phyloP scores from a whole-genome alignment of 2,113 vertebrate genomes.

The Archilochus colubris region DNA sequence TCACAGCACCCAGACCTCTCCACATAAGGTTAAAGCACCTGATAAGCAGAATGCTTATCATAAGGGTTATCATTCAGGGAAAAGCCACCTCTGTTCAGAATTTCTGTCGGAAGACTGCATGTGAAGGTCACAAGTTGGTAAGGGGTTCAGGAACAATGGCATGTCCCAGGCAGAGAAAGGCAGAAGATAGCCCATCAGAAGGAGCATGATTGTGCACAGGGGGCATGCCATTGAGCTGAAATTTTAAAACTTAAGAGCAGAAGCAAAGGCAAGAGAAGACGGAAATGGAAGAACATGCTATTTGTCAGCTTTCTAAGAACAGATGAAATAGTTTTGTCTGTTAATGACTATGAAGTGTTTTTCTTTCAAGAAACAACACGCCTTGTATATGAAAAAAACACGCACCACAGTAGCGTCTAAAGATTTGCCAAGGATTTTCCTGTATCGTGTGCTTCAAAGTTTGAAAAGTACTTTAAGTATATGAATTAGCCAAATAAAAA shows the following conservation, averaged over 20 bases:
- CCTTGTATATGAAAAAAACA: not conserved
- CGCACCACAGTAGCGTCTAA: not conserved
- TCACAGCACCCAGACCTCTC: not conserved
- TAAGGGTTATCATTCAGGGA: too few relatives aligned
- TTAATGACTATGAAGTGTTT: not conserved
- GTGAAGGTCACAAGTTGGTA: not conserved
- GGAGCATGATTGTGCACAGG: not conserved
- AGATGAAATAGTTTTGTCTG: too few relatives aligned
- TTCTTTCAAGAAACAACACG: not conserved
- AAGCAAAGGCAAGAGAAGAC: too few relatives aligned
- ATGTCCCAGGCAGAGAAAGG: accelerated
- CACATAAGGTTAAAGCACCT: not conserved
- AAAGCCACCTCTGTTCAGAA: not conserved
- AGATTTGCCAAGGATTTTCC: not conserved
- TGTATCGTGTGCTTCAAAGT: not conserved
- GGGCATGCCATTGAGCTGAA: too few relatives aligned
- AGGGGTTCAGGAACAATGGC: not conserved
- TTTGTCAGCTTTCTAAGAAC: too few relatives aligned
- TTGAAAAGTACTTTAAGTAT: not conserved
- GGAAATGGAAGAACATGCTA: too few relatives aligned
- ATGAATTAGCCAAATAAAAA: not conserved
- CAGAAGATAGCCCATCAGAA: not conserved
- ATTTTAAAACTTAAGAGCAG: too few relatives aligned
- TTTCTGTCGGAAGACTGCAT: not conserved
- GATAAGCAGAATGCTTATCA: too few relatives aligned